Conservation (phyloP, 2,113 vertebrate genomes). For the Lycaon pictus region DNA sequence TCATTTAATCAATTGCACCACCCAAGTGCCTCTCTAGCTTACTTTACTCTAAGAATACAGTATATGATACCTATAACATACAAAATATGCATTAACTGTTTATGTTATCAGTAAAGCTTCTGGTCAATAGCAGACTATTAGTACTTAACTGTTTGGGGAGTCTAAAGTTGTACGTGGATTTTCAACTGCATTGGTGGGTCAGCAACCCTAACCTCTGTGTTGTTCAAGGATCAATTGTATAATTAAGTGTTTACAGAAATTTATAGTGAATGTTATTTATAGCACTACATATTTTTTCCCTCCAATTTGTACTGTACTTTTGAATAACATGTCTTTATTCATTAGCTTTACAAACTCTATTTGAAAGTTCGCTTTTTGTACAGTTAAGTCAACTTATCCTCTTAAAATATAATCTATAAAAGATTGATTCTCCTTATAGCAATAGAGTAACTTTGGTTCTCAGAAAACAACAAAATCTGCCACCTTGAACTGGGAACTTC, state of each 20-base stretch:
- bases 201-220: background rate
- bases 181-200: background rate
- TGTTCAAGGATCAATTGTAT: background rate
- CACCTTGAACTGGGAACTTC: conserved; percentile 11
- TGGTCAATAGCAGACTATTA: background rate
- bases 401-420: conserved; percentile 50
- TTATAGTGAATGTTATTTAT: conserved; percentile 23
- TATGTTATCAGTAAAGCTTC: background rate
- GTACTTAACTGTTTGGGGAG: background rate
- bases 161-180: background rate
- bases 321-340: background rate
- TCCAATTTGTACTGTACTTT: conserved; percentile 14
- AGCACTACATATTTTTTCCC: conserved; percentile 16
- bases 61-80: background rate
- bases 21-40: background rate
- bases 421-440: background rate
- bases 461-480: conserved; percentile 42
- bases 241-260: conserved; percentile 7
- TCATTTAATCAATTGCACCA: background rate
- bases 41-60: background rate
- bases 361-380: background rate
- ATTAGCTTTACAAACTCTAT: conserved; percentile 34
- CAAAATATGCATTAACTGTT: background rate
- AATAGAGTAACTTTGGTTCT: background rate
- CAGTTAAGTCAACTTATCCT: conserved; percentile 36